A percentile compares a stretch with the other conserved stretches of the same genome.
phyloP scores from a whole-genome alignment of 2,113 vertebrate genomes.

The Poeciliopsis turrubarensis region DNA sequence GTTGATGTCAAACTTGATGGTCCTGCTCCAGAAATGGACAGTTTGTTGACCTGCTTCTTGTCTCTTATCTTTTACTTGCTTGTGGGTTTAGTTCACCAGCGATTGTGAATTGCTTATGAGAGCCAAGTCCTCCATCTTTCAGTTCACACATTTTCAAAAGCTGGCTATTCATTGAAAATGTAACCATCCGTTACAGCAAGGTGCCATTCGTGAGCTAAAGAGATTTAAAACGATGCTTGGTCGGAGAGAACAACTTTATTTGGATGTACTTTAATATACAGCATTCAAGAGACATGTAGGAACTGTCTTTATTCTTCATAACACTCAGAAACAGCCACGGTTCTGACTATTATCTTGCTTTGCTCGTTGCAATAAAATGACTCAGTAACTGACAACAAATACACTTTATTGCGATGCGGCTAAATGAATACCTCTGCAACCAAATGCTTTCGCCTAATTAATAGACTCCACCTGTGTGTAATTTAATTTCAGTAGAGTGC shows the following conservation, averaged over 20 bases:
- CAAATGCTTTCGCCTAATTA: too few relatives aligned
- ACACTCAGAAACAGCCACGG: background rate
- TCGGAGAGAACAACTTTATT: background rate
- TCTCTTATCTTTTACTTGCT: too few relatives aligned
- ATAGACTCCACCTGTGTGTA: too few relatives aligned
- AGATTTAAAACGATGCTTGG: background rate
- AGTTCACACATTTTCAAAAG: background rate
- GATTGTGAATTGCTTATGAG: background rate
- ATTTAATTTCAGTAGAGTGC: too few relatives aligned
- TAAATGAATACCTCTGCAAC: too few relatives aligned
- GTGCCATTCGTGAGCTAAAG: background rate
- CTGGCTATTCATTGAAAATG: background rate
- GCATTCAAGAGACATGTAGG: background rate
- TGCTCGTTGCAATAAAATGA: background rate
- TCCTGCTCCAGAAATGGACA: too few relatives aligned
- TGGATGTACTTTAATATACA: background rate
- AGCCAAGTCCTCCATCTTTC: background rate
- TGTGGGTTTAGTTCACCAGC: background rate
- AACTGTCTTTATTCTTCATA: background rate
- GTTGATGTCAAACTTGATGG: too few relatives aligned
- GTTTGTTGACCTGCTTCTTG: too few relatives aligned
- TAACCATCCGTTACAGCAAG: background rate
- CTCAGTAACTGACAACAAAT: too few relatives aligned
- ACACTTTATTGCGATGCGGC: too few relatives aligned
- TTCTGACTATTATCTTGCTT: too few relatives aligned